Percentiles rank a stretch among this genome's conserved stretches.
Conservation (phyloP, 2,888 invertebrate species). For the Cantharis lateralis region DNA sequence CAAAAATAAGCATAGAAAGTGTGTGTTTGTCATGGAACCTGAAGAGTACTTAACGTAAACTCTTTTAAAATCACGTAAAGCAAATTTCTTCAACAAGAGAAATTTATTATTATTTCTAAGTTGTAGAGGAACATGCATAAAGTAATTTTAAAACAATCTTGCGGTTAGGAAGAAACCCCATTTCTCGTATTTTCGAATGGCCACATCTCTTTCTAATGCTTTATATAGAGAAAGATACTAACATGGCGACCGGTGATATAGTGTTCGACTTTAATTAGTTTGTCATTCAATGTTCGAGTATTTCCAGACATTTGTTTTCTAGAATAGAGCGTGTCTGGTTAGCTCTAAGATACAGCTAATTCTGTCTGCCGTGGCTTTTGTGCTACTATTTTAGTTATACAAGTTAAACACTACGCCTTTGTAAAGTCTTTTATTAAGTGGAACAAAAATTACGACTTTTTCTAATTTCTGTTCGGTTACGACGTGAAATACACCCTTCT, state of each 20-base stretch:
- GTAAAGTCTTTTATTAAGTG: constrained; percentile 4
- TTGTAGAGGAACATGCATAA: constrained; percentile 22
- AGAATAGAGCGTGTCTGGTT: constrained; percentile 39
- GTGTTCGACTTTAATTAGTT: constrained; percentile 46
- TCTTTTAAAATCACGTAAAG: constrained; percentile 16
- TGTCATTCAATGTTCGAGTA: constrained; percentile 46
- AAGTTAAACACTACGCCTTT: constrained; percentile 10
- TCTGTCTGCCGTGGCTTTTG: constrained; percentile 32
- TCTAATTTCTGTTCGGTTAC: not conserved
- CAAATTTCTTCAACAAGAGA: constrained; percentile 13
- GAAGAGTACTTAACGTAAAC: not conserved
- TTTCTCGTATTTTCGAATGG: constrained; percentile 29
- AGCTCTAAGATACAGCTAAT: constrained; percentile 40
- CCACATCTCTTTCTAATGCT: constrained; percentile 20
- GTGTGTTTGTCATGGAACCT: constrained; percentile 1
- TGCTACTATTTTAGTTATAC: constrained; percentile 28
- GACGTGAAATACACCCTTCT: not conserved
- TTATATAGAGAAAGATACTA: constrained; percentile 17
- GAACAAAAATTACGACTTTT: constrained; percentile 3
- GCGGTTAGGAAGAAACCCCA: constrained; percentile 31
- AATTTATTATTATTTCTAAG: constrained; percentile 15
- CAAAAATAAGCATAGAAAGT: not conserved
- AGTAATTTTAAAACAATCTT: constrained; percentile 37
- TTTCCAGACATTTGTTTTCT: constrained; percentile 45
- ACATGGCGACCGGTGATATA: constrained; percentile 38